Evolutionary conservation across 2,797 vertebrate species (phyloP).

Genomic region (Aulostomus chinensis): DNA sequence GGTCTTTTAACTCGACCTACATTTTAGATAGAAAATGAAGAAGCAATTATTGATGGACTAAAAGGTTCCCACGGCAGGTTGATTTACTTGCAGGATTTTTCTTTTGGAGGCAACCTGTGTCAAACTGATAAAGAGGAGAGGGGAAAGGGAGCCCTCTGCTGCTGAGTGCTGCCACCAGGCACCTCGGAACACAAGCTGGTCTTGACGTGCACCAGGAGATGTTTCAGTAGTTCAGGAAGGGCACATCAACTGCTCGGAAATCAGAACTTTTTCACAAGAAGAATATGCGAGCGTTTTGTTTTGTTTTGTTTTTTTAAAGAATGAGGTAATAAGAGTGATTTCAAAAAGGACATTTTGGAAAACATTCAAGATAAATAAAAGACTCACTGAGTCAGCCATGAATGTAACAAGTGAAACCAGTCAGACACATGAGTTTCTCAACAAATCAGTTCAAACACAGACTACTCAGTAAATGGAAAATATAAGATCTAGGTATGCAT

Average conservation of each 20-base stretch:
- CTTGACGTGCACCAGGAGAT: constrained; percentile 28
- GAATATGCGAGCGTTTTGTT: too few relatives aligned
- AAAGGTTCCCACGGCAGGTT: too few relatives aligned
- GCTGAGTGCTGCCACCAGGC: constrained; percentile 24
- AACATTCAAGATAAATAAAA: too few relatives aligned
- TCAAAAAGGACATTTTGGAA: too few relatives aligned
- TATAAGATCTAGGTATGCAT: constrained; percentile 48
- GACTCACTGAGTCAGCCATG: too few relatives aligned
- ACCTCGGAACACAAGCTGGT: constrained; percentile 4
- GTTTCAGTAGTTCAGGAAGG: constrained; percentile 16
- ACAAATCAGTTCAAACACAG: constrained; percentile 48
- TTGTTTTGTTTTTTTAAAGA: too few relatives aligned
- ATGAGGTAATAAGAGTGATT: too few relatives aligned
- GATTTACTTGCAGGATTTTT: constrained; percentile 8
- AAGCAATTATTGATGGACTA: too few relatives aligned
- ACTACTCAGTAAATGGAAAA: constrained; percentile 54
- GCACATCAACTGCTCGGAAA: neutral
- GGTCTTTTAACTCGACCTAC: too few relatives aligned
- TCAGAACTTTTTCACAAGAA: neutral
- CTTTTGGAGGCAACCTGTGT: constrained; percentile 24
- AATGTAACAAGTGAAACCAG: too few relatives aligned
- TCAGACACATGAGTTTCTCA: constrained; percentile 34
- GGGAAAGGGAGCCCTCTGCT: constrained; percentile 68
- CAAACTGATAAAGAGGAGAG: constrained; percentile 11
- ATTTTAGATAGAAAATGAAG: too few relatives aligned